Conservation (phyloP, 2,888 invertebrate genomes). For the Philonicus albiceps region DNA sequence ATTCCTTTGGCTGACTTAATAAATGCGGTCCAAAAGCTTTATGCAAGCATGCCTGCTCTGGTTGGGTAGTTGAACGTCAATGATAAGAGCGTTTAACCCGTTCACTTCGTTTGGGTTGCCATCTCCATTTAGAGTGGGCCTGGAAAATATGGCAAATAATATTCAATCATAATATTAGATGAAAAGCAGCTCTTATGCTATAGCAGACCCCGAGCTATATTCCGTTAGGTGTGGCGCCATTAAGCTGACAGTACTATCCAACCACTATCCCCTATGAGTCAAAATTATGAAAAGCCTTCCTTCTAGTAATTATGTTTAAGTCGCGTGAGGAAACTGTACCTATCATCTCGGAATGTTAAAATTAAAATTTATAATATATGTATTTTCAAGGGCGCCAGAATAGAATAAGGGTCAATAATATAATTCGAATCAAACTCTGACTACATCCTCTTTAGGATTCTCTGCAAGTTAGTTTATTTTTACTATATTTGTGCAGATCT, state of each 20-base stretch:
- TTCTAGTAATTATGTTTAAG: neutral
- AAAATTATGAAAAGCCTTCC: neutral
- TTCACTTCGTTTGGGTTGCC: neutral
- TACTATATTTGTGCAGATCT: too few species aligned
- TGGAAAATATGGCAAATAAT: constrained; percentile 39
- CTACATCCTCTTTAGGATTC: too few species aligned
- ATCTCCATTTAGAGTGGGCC: neutral
- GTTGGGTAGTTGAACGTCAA: neutral
- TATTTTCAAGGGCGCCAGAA: too few species aligned
- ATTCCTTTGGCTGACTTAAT: constrained; percentile 17
- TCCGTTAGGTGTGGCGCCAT: neutral
- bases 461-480: too few species aligned
- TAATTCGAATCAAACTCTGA: neutral
- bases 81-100: constrained; percentile 35
- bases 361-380: too few species aligned
- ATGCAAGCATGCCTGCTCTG: constrained; percentile 9
- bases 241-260: neutral
- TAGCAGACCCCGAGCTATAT: neutral
- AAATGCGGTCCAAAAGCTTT: constrained; percentile 1
- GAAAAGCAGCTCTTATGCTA: constrained; percentile 1
- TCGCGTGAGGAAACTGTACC: neutral
- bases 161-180: constrained; percentile 37
- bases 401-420: neutral
- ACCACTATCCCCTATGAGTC: neutral
- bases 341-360: neutral